Evolutionary conservation across 1,140 invertebrate species (phyloP).

Genomic region (fruit fly (Drosophila melanogaster)): DNA sequence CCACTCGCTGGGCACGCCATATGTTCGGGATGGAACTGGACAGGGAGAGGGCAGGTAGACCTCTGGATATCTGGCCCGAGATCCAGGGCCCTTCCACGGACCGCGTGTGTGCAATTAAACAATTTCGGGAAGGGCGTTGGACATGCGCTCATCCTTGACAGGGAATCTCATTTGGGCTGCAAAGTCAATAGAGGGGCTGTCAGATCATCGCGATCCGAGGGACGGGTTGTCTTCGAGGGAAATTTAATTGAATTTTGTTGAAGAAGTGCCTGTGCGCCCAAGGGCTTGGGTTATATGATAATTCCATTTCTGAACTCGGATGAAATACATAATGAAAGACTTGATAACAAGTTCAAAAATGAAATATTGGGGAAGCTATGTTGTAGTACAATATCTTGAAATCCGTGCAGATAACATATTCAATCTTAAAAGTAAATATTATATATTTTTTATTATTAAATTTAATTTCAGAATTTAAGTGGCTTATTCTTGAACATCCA

Average conservation of each 20-base stretch:
- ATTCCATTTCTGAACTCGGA: background rate
- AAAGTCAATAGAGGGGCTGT: slow-evolving; percentile 57
- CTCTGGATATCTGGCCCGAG: background rate
- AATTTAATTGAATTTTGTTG: slow-evolving; percentile 63
- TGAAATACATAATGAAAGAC: too few relatives aligned
- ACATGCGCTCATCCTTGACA: slow-evolving; percentile 76
- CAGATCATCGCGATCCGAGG: background rate
- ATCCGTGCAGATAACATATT: too few relatives aligned
- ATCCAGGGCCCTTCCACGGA: slow-evolving; percentile 35
- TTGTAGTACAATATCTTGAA: too few relatives aligned
- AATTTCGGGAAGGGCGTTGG: slow-evolving; percentile 68
- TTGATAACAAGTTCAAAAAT: too few relatives aligned
- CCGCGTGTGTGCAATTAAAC: slow-evolving; percentile 67
- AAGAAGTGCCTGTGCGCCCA: slow-evolving; percentile 35
- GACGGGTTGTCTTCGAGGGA: slow-evolving; percentile 47
- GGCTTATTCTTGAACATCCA: background rate
- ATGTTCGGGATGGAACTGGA: slow-evolving; percentile 45
- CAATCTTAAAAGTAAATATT: too few relatives aligned
- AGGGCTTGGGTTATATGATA: slow-evolving; percentile 3
- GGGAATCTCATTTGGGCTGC: slow-evolving; percentile 62
- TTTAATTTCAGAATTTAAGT: too few relatives aligned
- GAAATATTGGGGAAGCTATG: too few relatives aligned
- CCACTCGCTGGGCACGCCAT: slow-evolving; percentile 57
- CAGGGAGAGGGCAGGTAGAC: slow-evolving; percentile 29
- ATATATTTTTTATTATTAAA: too few relatives aligned